Base-by-base conservation (phyloP, 2,113 vertebrate species). In the Dascyllus trimaculatus region DNA sequence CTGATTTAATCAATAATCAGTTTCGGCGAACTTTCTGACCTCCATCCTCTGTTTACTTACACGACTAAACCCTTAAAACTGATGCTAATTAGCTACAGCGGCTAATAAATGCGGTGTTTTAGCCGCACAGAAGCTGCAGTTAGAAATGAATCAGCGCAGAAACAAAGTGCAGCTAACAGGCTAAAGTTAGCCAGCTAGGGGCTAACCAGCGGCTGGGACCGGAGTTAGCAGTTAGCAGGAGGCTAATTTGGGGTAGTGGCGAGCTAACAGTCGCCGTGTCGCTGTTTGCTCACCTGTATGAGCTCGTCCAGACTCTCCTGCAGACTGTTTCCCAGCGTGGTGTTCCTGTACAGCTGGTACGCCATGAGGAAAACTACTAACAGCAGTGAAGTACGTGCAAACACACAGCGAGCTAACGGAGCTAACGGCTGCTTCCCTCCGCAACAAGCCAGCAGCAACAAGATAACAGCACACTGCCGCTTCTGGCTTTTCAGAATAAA, bases 241-340 rank as follows among this genome's bases (percentile, higher is more conserved):
- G 24, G 82, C 86, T 85, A 82, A 61, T 15, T 2, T 14, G 11
- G 40, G 40, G 11, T 4, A 43, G 13, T 13, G 40, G 40, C 2
- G n/a, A 2, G 48, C 32, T 53, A 66, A 29, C n/a, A 14, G 6
- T 18, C 57, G 48, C 17, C 19, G 48, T 13, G 21, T 29, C 1
- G 32, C 19, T 18, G 38, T 17, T 10, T 0, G 1, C 0, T 71
- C 64, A 98, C 98, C 97, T 99, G 98, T 75, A 99, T 99, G 51
- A 99, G 96, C 87, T 99, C 98, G 81, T 99, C 98, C 56, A 99
- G 95, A 43, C 98, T 99, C 91, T 99, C 98, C 82, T 99, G 98
- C 2, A 99, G 96, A 67, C 98, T 99, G 95, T 99, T 99, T 6
- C 98, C 98, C 89, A 99, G 92, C 17, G 98, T 99, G 53, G 98